These are phyloP conservation scores for Dendrophyllia cribrosa DNA, from an alignment of 64 coral and sea anemone species.

Conservation along the genomic window DNA sequence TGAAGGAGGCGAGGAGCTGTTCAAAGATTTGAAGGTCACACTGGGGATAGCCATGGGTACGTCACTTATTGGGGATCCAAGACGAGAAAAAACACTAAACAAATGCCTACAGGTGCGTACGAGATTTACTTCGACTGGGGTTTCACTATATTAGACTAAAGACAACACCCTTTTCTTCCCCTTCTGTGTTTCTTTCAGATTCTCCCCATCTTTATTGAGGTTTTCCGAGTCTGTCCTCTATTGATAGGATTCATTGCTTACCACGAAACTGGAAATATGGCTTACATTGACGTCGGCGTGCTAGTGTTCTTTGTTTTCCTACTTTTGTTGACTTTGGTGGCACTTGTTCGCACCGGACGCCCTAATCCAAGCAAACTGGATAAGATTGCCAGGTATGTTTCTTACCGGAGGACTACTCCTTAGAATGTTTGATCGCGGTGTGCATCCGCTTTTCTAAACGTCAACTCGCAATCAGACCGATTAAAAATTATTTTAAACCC, in stretches of 20 bases:
- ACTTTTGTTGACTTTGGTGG: constrained; percentile 36
- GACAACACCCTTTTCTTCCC: not conserved
- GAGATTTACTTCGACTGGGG: no score
- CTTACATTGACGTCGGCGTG: constrained; percentile 28
- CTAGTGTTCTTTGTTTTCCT: constrained; percentile 29
- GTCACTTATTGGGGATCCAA: constrained; percentile 1
- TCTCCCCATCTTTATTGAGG: not conserved
- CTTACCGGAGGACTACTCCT: no score
- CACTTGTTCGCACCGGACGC: constrained; percentile 56
- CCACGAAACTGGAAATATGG: not conserved
- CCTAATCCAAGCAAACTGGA: constrained; percentile 52
- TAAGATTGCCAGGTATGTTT: constrained; percentile 65
- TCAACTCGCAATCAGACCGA: no score
- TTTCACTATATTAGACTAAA: not conserved
- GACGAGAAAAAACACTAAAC: not conserved
- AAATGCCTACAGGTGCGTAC: not conserved
- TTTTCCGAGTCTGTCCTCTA: not conserved
- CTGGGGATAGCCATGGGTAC: constrained; percentile 3
- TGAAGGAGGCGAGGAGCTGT: not conserved
- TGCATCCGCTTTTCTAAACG: no score
- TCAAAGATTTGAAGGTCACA: not conserved
- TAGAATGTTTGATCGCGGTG: no score
- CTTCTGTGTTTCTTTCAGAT: constrained; percentile 4
- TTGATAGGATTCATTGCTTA: not conserved
- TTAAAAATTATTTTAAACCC: no score